A percentile compares a stretch with the other conserved stretches of the same genome.
These are phyloP conservation scores for Megastigmus dorsalis DNA, from an alignment of 2,888 invertebrate species.

Conservation along the genomic window DNA sequence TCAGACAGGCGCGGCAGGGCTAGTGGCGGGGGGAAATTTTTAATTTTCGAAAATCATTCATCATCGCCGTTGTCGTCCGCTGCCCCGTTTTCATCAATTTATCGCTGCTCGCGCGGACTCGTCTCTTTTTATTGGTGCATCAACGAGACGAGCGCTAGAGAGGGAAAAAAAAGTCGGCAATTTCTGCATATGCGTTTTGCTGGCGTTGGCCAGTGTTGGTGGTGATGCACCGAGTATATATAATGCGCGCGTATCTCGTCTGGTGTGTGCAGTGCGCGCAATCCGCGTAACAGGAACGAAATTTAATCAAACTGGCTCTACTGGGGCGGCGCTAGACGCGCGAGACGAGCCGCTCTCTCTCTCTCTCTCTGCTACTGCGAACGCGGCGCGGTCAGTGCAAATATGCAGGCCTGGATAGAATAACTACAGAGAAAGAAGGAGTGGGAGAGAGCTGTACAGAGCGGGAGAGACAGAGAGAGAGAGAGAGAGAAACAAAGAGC, in stretches of 20 bases:
- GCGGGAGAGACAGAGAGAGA: conserved; percentile 46
- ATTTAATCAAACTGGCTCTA: conserved; percentile 69
- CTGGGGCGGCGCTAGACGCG: conserved; percentile 59
- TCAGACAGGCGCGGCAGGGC: background rate
- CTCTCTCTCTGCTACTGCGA: too few species aligned
- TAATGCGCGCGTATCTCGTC: conserved; percentile 30
- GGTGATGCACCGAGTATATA: conserved; percentile 13
- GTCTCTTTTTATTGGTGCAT: too few species aligned
- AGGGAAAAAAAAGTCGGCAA: too few species aligned
- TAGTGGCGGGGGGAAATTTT: conserved; percentile 24
- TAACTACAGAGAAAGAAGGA: conserved; percentile 45
- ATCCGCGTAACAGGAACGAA: conserved; percentile 64
- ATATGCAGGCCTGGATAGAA: conserved; percentile 61
- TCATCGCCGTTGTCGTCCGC: too few species aligned
- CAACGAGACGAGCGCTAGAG: too few species aligned
- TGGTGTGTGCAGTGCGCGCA: conserved; percentile 41
- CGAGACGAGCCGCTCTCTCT: conserved; percentile 33
- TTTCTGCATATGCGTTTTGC: too few species aligned
- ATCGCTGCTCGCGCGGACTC: too few species aligned
- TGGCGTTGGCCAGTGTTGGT: too few species aligned
- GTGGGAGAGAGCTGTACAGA: conserved; percentile 29
- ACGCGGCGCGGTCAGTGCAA: conserved; percentile 61
- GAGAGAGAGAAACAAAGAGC: conserved; percentile 51
- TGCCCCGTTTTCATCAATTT: too few species aligned
- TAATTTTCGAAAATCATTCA: conserved; percentile 54